A percentile compares a stretch with the other conserved stretches of the same genome.
phyloP scores from a whole-genome alignment of 2,797 vertebrate genomes.

The Spinibarbus caldwelli region DNA sequence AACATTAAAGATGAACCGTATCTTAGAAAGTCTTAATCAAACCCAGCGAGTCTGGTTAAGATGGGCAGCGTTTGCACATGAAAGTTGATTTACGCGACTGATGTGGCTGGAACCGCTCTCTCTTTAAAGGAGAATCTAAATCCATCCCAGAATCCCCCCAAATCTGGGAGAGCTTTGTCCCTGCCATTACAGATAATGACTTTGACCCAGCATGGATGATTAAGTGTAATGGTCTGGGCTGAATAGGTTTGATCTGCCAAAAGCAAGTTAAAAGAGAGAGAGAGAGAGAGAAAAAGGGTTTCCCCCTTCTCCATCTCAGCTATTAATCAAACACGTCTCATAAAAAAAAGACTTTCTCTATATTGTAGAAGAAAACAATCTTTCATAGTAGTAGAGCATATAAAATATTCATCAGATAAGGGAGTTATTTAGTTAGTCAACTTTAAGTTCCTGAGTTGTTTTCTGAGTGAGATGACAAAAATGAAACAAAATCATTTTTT shows the following conservation, averaged over 20 bases:
- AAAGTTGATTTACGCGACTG: constrained; percentile 62
- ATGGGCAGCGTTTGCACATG: constrained; percentile 51
- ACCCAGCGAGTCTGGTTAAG: constrained; percentile 10
- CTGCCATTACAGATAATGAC: constrained; percentile 76
- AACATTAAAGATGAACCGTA: constrained; percentile 38
- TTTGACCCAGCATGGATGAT: constrained; percentile 74
- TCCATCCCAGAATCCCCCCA: constrained; percentile 75
- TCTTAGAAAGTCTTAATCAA: constrained; percentile 41
- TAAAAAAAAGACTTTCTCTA: constrained; percentile 17
- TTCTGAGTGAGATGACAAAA: not conserved
- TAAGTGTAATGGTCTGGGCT: constrained; percentile 77
- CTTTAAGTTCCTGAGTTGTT: not conserved
- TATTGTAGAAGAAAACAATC: not conserved
- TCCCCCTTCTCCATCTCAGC: constrained; percentile 26
- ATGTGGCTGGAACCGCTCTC: constrained; percentile 70
- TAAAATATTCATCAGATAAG: not conserved
- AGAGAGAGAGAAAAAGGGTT: constrained; percentile 15
- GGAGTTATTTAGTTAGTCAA: not conserved
- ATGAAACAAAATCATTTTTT: not conserved
- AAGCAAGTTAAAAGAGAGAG: constrained; percentile 53
- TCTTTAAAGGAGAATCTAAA: constrained; percentile 70
- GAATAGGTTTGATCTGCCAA: constrained; percentile 70
- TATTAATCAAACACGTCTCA: constrained; percentile 32
- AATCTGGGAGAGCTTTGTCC: constrained; percentile 79
- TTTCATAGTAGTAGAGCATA: not conserved